phyloP scores from a whole-genome alignment of 1,140 invertebrate species.

The Panulirus ornatus region DNA sequence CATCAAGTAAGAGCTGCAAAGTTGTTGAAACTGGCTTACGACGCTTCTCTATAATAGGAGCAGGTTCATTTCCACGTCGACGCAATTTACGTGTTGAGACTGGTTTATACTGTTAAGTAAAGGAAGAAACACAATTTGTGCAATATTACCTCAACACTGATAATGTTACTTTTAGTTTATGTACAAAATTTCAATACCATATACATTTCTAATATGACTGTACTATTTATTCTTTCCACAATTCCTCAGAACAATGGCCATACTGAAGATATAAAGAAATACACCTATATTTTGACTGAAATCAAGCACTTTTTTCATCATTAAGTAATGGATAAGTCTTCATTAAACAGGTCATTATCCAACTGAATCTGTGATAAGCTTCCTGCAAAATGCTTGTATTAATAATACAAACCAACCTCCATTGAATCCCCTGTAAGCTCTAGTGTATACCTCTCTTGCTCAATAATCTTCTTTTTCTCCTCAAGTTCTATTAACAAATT shows the following conservation, averaged over 20 bases:
- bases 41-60: slow-evolving; percentile 86
- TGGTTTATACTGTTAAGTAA: slow-evolving; percentile 80
- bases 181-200: not conserved
- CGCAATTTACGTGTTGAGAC: slow-evolving; percentile 91
- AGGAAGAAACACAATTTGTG: not conserved
- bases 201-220: not conserved
- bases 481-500: slow-evolving; percentile 94
- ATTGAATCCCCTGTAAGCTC: slow-evolving; percentile 92
- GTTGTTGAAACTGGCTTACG: slow-evolving; percentile 85
- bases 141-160: not conserved
- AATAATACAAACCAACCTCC: slow-evolving; percentile 81
- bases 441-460: slow-evolving; percentile 90
- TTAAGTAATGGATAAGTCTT: too few species aligned
- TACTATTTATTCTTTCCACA: too few species aligned
- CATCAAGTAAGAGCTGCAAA: slow-evolving; percentile 91
- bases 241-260: too few species aligned
- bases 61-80: slow-evolving; percentile 94
- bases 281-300: too few species aligned
- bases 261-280: too few species aligned
- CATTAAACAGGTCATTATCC: too few species aligned
- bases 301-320: too few species aligned
- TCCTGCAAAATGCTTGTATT: too few species aligned
- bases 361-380: too few species aligned
- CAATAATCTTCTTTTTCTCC: slow-evolving; percentile 93
- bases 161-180: not conserved